Evolutionary conservation across 2,797 vertebrate genomes (phyloP).

Genomic region (Muscicapa striata): DNA sequence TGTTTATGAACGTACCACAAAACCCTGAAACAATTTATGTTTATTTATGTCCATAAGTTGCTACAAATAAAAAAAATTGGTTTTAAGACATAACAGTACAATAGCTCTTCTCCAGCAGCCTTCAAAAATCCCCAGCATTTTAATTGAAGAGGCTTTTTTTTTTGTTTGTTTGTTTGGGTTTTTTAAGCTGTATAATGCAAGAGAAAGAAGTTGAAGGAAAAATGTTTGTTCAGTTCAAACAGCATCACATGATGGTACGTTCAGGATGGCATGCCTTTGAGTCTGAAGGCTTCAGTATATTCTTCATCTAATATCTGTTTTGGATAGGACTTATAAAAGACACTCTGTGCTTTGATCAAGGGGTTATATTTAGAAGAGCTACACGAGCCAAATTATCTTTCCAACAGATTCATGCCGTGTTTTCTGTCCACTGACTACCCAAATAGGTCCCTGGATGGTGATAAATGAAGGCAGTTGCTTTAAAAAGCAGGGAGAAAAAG

Average conservation of each 20-base stretch:
- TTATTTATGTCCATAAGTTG: constrained; percentile 40
- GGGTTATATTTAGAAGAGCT: constrained; percentile 60
- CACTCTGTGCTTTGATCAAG: constrained; percentile 38
- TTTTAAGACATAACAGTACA: background rate
- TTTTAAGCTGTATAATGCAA: background rate
- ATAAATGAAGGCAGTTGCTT: constrained; percentile 39
- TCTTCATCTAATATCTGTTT: constrained; percentile 42
- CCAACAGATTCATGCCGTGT: constrained; percentile 43
- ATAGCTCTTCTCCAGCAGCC: background rate
- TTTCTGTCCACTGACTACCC: constrained; percentile 57
- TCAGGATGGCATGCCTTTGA: constrained; percentile 58
- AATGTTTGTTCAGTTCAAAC: constrained; percentile 61
- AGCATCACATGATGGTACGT: constrained; percentile 28
- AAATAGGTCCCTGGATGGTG: constrained; percentile 19
- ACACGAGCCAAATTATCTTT: constrained; percentile 45
- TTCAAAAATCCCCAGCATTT: constrained; percentile 25
- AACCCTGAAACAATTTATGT: constrained; percentile 26
- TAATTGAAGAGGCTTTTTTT: background rate
- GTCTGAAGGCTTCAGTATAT: constrained; percentile 46
- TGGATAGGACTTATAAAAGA: constrained; percentile 40
- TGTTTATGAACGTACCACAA: constrained; percentile 1
- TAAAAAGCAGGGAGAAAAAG: background rate
- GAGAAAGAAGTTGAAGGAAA: constrained; percentile 45
- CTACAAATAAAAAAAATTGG: background rate
- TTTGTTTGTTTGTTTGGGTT: too few relatives aligned